phyloP scores from a whole-genome alignment of 1,140 invertebrate genomes.

The Drosophila asahinai region DNA sequence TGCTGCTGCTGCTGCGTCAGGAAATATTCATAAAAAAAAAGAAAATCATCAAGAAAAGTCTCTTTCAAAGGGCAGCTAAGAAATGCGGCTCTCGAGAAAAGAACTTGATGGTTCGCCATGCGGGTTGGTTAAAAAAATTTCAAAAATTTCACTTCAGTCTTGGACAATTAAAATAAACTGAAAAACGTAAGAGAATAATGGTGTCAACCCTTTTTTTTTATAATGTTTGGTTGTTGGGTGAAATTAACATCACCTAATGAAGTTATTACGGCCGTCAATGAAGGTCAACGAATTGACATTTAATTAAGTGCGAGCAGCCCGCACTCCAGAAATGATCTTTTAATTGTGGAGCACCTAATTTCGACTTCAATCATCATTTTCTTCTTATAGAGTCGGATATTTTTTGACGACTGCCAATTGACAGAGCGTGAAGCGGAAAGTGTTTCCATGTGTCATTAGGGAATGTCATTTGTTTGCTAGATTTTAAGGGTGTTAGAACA shows the following conservation, averaged over 20 bases:
- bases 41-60: slow-evolving; percentile 56
- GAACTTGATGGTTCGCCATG: slow-evolving; percentile 48
- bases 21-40: slow-evolving; percentile 77
- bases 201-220: slow-evolving; percentile 56
- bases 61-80: slow-evolving; percentile 13
- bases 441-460: slow-evolving; percentile 42
- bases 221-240: not conserved
- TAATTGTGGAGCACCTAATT: slow-evolving; percentile 71
- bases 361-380: slow-evolving; percentile 65
- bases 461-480: slow-evolving; percentile 18
- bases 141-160: slow-evolving; percentile 16
- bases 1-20: slow-evolving; percentile 49
- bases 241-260: slow-evolving; percentile 62
- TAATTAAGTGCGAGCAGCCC: slow-evolving; percentile 72
- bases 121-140: slow-evolving; percentile 57
- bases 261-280: slow-evolving; percentile 77
- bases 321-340: slow-evolving; percentile 73
- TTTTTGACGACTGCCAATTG: slow-evolving; percentile 53
- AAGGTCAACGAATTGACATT: slow-evolving; percentile 81
- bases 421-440: slow-evolving; percentile 59
- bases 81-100: slow-evolving; percentile 25
- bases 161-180: slow-evolving; percentile 28
- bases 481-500: slow-evolving; percentile 11
- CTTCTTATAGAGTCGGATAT: slow-evolving; percentile 8
- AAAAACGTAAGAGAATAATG: slow-evolving; percentile 12